Conservation (phyloP, 2,113 vertebrate species). For the Chinchilla lanigera region DNA sequence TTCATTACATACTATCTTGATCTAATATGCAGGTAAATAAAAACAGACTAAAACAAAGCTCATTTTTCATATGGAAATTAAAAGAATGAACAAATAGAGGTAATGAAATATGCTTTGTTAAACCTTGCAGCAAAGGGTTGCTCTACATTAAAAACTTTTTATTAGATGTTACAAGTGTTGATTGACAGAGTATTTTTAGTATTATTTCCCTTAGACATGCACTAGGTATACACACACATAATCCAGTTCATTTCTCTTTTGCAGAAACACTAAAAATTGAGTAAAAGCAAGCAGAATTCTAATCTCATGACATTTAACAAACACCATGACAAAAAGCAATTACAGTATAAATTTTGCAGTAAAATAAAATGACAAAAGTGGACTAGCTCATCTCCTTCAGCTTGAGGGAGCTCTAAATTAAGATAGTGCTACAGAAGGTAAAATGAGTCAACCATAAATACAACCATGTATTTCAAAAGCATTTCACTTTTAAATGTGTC, state of each 20-base stretch:
- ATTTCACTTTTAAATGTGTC: conserved; percentile 54
- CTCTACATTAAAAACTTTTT: neutral
- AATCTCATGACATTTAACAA: conserved; percentile 66
- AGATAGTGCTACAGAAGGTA: conserved; percentile 39
- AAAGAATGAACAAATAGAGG: conserved; percentile 52
- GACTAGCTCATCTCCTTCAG: conserved; percentile 26
- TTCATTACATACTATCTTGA: neutral
- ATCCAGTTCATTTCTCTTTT: conserved; percentile 52
- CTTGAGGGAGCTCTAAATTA: conserved; percentile 57
- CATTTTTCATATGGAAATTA: conserved; percentile 45
- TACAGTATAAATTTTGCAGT: conserved; percentile 55
- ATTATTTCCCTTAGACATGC: conserved; percentile 57
- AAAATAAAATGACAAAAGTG: conserved; percentile 63
- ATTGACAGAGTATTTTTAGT: conserved; percentile 28
- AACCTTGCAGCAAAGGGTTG: neutral
- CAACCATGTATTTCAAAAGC: conserved; percentile 52
- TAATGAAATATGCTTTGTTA: neutral
- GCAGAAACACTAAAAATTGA: conserved; percentile 60
- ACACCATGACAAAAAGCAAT: conserved; percentile 59
- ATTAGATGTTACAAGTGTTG: conserved; percentile 60
- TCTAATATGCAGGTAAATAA: conserved; percentile 57
- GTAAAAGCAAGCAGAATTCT: conserved; percentile 64
- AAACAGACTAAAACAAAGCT: conserved; percentile 43
- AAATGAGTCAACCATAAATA: conserved; percentile 49
- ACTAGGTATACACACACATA: neutral